phyloP scores from a whole-genome alignment of 2,888 invertebrate species.

The Aspidiotus destructor region DNA sequence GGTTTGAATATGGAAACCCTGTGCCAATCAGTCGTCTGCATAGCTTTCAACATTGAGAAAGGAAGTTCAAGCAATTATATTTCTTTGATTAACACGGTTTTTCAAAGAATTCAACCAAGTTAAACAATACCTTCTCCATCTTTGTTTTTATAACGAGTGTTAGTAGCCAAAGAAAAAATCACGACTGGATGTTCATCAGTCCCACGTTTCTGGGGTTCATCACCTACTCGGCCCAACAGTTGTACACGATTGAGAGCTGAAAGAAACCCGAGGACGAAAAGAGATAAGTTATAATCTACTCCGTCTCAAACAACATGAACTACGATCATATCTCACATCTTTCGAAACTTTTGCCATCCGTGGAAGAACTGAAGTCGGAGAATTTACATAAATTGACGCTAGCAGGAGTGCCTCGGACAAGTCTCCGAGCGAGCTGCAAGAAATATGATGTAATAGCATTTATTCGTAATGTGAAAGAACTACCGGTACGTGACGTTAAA shows the following conservation, averaged over 20 bases:
- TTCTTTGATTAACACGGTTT: background rate
- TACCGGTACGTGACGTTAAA: no score
- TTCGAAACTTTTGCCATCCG: no score
- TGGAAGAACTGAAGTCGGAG: no score
- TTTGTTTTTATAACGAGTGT: slow-evolving; percentile 63
- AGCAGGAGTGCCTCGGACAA: no score
- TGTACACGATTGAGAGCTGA: slow-evolving; percentile 74
- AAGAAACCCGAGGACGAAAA: slow-evolving; percentile 36
- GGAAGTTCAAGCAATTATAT: background rate
- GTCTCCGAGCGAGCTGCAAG: no score
- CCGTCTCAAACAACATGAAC: no score
- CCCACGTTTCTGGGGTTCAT: slow-evolving; percentile 79
- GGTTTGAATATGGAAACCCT: slow-evolving; percentile 78
- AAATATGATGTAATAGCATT: no score
- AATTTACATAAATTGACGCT: no score
- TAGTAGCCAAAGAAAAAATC: slow-evolving; percentile 82
- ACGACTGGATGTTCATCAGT: slow-evolving; percentile 72
- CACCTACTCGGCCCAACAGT: slow-evolving; percentile 75
- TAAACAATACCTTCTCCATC: background rate
- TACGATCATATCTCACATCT: no score
- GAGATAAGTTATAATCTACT: no score
- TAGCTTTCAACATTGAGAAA: slow-evolving; percentile 49
- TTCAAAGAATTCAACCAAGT: background rate
- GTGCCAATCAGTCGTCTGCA: slow-evolving; percentile 89
- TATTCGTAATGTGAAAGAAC: no score